Evolutionary conservation across 2,797 vertebrate species (phyloP).

Genomic region (Bradypodion ventrale): DNA sequence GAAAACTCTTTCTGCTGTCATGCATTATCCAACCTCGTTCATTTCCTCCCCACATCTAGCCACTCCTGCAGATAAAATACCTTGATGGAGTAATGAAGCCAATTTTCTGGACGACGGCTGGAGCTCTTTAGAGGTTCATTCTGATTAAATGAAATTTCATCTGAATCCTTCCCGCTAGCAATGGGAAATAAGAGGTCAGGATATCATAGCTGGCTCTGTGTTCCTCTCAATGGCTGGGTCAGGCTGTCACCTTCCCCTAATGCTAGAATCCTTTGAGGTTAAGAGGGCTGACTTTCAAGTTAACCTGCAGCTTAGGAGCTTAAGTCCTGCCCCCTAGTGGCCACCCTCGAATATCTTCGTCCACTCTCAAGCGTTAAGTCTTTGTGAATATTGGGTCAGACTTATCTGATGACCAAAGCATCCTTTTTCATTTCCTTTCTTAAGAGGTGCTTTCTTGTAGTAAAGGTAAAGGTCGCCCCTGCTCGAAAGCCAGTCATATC

Average conservation of each 20-base stretch:
- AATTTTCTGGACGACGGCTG: neutral
- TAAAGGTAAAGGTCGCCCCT: too few species aligned
- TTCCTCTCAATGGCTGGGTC: neutral
- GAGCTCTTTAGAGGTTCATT: neutral
- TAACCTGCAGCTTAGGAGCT: neutral
- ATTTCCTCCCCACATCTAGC: neutral
- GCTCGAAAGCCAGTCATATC: too few species aligned
- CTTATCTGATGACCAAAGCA: neutral
- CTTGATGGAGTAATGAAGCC: neutral
- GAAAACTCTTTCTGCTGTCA: too few species aligned
- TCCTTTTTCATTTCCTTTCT: neutral
- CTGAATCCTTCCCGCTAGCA: neutral
- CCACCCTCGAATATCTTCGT: neutral
- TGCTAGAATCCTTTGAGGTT: neutral
- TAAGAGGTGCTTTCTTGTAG: neutral
- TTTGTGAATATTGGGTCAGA: neutral
- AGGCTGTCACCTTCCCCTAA: neutral
- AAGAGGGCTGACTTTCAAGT: neutral
- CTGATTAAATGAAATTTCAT: neutral
- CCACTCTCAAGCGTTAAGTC: neutral
- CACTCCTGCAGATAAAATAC: neutral
- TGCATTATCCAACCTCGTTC: too few species aligned
- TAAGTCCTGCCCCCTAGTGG: slow-evolving; percentile 11
- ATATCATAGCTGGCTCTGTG: neutral
- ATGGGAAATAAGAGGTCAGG: neutral